Evolutionary conservation across 2,113 vertebrate genomes (phyloP).

Genomic region (Psophia crepitans): DNA sequence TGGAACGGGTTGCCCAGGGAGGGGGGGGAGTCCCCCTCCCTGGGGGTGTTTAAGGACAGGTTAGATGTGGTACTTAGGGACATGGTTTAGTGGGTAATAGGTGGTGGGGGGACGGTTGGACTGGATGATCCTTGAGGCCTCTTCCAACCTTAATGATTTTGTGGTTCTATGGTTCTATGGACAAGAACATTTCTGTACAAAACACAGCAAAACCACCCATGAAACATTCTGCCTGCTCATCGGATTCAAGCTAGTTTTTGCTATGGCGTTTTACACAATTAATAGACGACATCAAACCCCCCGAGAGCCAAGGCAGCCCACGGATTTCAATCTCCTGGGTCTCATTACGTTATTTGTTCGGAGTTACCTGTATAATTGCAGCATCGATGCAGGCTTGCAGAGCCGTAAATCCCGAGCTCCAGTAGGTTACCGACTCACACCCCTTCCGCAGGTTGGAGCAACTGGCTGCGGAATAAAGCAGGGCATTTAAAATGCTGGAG

Average conservation of each 20-base stretch:
- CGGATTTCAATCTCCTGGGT: fast-evolving
- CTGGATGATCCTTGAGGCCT: too few species aligned
- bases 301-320: background rate
- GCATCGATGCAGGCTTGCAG: constrained; percentile 90
- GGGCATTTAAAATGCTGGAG: background rate
- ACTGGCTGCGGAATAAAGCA: constrained; percentile 47
- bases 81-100: too few species aligned
- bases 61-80: too few species aligned
- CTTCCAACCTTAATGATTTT: too few species aligned
- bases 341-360: background rate
- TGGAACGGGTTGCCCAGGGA: too few species aligned
- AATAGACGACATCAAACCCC: fast-evolving
- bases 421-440: constrained; percentile 87
- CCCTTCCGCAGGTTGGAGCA: constrained; percentile 66
- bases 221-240: too few species aligned
- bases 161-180: too few species aligned
- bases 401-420: constrained; percentile 86
- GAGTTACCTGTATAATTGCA: constrained; percentile 89
- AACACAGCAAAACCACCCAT: fast-evolving
- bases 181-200: background rate
- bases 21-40: too few species aligned
- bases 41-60: too few species aligned
- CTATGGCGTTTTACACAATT: too few species aligned
- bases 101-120: too few species aligned
- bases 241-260: fast-evolving